A percentile compares a stretch with the other conserved stretches of the same genome.
Conservation (phyloP, 2,113 vertebrate genomes). For the Anguilla rostrata region DNA sequence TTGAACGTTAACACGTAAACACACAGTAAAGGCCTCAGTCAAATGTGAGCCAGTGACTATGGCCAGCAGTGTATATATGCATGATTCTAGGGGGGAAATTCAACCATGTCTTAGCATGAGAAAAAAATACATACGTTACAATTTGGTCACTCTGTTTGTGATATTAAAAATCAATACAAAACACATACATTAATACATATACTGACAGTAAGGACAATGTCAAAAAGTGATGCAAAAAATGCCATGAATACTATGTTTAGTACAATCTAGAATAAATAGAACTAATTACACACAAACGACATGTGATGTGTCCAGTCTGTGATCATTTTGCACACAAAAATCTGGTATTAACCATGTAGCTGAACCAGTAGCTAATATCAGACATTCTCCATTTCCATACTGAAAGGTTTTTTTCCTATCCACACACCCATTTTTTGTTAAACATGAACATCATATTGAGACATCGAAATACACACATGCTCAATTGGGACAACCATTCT, state of each 20-base stretch:
- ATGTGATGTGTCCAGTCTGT: slow-evolving; percentile 7
- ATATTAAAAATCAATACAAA: slow-evolving; percentile 26
- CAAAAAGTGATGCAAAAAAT: slow-evolving; percentile 41
- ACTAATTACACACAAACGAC: slow-evolving; percentile 25
- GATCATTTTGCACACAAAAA: slow-evolving; percentile 4
- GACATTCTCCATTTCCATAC: background rate
- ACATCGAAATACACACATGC: background rate
- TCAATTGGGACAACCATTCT: background rate
- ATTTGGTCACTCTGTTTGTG: slow-evolving; percentile 20
- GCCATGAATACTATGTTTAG: slow-evolving; percentile 38
- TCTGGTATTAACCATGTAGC: slow-evolving; percentile 18
- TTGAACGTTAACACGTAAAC: background rate
- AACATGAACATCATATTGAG: background rate
- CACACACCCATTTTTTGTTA: background rate
- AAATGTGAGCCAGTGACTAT: background rate
- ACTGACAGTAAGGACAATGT: slow-evolving; percentile 33
- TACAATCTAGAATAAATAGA: slow-evolving; percentile 51
- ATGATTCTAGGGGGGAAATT: background rate
- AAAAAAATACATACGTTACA: background rate
- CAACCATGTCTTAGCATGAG: background rate
- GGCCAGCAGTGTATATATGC: background rate
- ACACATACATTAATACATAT: slow-evolving; percentile 43
- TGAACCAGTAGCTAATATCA: slow-evolving; percentile 33
- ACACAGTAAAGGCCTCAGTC: background rate
- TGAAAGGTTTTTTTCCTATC: background rate